Evolutionary conservation across 2,797 vertebrate species (phyloP), one percentile per base, ranked within the genome.

Genomic region (Sebastes nivosus): DNA sequence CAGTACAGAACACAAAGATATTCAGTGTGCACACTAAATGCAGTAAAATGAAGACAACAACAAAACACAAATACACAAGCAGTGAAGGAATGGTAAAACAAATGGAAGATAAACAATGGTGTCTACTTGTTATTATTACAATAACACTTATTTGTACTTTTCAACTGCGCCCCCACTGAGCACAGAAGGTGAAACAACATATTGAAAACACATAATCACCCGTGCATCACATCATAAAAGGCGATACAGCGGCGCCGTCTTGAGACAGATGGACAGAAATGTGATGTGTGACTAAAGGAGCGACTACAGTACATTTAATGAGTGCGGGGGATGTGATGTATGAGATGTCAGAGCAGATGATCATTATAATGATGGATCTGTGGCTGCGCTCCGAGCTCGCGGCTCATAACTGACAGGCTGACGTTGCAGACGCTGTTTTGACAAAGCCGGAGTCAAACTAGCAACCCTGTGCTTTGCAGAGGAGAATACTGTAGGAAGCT

Each of bases 291-390:
- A 87, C 89, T 89, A 81, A 87, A 89, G 63, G 72, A 84, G 85
- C 11, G 63, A 89, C 84, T 91, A 86, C 78, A 82, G 87, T 81
- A 81, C 73, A 82, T 90, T 72, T 88, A 89, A 91, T 92, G 88
- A 88, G 86, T 61, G 87, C 52, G 75, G 73, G 81, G 86, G 87
- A 87, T 74, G 86, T 91, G 88, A 92, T 87, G 82, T 82, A 88
- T 89, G 89, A 91, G 61, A 81, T 75, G 90, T 88, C 83, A 78
- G 79, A 82, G 84, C 82, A 86, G 85, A 92, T 90, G 92, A 90
- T 88, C 75, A 82, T 89, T 89, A 88, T 69, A 50, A 80, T 85
- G 88, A 92, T 76, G 85, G 90, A 92, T 84, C 72, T 57, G 76
- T 7, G 25, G 52, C 16, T 42, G 20, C 70, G 32, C 66, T 79